Evolutionary conservation across 2,888 invertebrate species (phyloP).

Genomic region (Leucoptera coffeella): DNA sequence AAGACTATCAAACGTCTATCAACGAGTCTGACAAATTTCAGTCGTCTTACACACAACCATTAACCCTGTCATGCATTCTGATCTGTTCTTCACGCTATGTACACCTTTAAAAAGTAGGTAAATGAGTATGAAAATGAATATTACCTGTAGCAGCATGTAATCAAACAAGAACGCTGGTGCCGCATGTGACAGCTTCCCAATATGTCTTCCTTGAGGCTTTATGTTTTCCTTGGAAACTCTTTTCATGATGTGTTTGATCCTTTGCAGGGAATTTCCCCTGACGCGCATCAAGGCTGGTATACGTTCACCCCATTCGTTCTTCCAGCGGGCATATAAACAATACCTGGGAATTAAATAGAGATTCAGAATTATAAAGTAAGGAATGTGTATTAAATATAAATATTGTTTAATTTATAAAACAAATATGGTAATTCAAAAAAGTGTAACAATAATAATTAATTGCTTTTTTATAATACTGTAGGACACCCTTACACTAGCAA

Average conservation of each 20-base stretch:
- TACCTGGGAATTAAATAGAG: constrained; percentile 42
- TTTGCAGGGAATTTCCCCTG: constrained; percentile 81
- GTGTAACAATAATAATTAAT: too few relatives aligned
- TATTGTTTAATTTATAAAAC: too few relatives aligned
- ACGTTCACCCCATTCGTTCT: constrained; percentile 69
- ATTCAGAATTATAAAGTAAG: neutral
- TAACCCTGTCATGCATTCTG: too few relatives aligned
- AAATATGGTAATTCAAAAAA: too few relatives aligned
- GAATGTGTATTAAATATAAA: neutral
- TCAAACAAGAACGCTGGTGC: constrained; percentile 95
- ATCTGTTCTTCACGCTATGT: too few relatives aligned
- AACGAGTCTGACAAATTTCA: too few relatives aligned
- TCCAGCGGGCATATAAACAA: constrained; percentile 93
- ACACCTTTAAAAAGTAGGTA: too few relatives aligned
- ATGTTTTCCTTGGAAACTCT: constrained; percentile 97
- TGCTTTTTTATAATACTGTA: too few relatives aligned
- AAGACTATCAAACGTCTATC: too few relatives aligned
- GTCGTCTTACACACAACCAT: too few relatives aligned
- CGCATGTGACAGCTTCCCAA: constrained; percentile 95
- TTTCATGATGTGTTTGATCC: constrained; percentile 95
- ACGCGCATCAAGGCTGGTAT: constrained; percentile 82
- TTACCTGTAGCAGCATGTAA: constrained; percentile 66
- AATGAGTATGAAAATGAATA: neutral
- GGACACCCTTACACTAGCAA: too few relatives aligned
- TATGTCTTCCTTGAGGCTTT: constrained; percentile 90